Conservation (phyloP, 2,113 vertebrate species). For the Mustela nigripes region DNA sequence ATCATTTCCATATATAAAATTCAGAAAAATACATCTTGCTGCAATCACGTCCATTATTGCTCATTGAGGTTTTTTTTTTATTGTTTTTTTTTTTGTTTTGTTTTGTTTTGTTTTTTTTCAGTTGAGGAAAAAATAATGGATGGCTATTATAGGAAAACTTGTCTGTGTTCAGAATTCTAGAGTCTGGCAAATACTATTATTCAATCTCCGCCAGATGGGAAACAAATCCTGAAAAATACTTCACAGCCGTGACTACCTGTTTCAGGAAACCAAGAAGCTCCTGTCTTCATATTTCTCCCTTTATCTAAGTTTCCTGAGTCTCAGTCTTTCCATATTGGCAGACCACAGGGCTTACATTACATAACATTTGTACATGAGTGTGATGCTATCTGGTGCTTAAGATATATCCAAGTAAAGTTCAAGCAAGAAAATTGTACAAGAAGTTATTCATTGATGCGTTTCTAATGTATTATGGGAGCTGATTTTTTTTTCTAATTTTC, state of each 20-base stretch:
- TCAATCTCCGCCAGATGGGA: background rate
- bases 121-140: background rate
- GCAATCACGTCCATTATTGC: background rate
- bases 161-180: background rate
- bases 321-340: background rate
- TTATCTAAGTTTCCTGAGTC: background rate
- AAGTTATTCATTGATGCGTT: background rate
- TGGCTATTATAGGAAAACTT: background rate
- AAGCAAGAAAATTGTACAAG: background rate
- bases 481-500: background rate
- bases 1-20: background rate
- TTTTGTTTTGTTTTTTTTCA: background rate
- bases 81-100: background rate
- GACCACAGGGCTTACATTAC: background rate
- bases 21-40: background rate
- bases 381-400: background rate
- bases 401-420: background rate
- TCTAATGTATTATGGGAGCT: background rate
- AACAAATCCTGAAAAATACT: background rate
- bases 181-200: background rate
- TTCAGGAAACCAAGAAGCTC: background rate
- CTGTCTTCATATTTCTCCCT: background rate
- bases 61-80: background rate
- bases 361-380: background rate
- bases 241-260: background rate